A percentile compares a stretch with the other conserved stretches of the same genome.
phyloP scores from a whole-genome alignment of 2,113 vertebrate genomes.

The Nyctibius bracteatus region DNA sequence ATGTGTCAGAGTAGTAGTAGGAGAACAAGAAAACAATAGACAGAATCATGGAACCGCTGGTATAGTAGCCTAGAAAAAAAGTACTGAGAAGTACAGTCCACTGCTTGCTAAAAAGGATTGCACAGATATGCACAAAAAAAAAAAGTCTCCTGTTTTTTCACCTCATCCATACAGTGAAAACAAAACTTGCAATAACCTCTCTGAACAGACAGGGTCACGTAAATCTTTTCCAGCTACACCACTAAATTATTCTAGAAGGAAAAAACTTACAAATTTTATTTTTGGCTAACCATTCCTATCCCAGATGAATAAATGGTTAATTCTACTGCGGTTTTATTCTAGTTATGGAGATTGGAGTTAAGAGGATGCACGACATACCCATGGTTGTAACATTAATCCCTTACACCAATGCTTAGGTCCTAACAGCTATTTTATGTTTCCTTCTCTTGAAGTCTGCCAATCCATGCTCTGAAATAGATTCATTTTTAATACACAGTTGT shows the following conservation, averaged over 20 bases:
- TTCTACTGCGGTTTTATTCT: background rate
- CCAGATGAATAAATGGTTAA: background rate
- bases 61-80: background rate
- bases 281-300: background rate
- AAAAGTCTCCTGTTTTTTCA: background rate
- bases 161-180: background rate
- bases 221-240: background rate
- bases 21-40: background rate
- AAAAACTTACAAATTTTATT: background rate
- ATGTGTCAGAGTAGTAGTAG: background rate
- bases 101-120: background rate
- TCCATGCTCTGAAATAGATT: background rate
- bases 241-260: background rate
- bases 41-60: background rate
- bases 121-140: background rate
- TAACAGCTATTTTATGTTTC: background rate
- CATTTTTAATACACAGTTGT: background rate
- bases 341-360: background rate
- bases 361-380: background rate
- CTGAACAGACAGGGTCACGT: background rate
- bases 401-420: background rate
- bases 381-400: background rate
- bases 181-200: background rate
- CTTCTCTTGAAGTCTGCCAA: background rate
- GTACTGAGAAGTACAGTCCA: background rate